A percentile compares a stretch with the other conserved stretches of the same genome.
Conservation (phyloP, 2,888 invertebrate species). For the Athetis lepigone region DNA sequence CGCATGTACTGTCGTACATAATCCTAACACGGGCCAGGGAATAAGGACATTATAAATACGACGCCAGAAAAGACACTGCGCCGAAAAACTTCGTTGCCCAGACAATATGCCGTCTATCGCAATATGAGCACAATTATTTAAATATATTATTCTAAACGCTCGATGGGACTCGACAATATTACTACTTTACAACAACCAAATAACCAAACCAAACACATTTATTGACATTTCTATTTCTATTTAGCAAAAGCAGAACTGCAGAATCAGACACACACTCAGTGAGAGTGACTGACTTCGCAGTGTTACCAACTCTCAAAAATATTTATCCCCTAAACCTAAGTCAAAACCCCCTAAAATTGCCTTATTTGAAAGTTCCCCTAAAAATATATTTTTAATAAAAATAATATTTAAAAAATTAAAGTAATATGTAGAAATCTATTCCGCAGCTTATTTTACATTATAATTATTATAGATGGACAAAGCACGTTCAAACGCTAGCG, state of each 20-base stretch:
- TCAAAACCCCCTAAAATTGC: too few relatives aligned
- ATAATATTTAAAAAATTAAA: too few relatives aligned
- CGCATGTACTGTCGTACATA: slow-evolving; percentile 94
- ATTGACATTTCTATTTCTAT: slow-evolving; percentile 45
- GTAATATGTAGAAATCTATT: too few relatives aligned
- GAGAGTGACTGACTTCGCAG: too few relatives aligned
- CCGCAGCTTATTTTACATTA: too few relatives aligned
- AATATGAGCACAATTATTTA: slow-evolving; percentile 29
- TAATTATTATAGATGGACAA: too few relatives aligned
- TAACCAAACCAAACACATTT: slow-evolving; percentile 43
- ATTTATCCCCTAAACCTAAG: too few relatives aligned
- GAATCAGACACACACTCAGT: neutral
- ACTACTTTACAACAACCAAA: slow-evolving; percentile 11
- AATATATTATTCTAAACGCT: slow-evolving; percentile 15
- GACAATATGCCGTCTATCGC: neutral
- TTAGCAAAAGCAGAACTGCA: neutral
- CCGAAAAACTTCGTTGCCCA: slow-evolving; percentile 9
- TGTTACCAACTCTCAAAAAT: too few relatives aligned
- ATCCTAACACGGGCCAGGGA: slow-evolving; percentile 49
- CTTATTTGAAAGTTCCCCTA: too few relatives aligned
- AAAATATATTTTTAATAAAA: too few relatives aligned
- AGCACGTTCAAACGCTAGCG: too few relatives aligned
- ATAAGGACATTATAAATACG: slow-evolving; percentile 48
- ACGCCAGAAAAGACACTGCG: slow-evolving; percentile 1
- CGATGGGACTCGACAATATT: slow-evolving; percentile 29